phyloP scores from a whole-genome alignment of 2,888 invertebrate species.

The Leptothorax acervorum region DNA sequence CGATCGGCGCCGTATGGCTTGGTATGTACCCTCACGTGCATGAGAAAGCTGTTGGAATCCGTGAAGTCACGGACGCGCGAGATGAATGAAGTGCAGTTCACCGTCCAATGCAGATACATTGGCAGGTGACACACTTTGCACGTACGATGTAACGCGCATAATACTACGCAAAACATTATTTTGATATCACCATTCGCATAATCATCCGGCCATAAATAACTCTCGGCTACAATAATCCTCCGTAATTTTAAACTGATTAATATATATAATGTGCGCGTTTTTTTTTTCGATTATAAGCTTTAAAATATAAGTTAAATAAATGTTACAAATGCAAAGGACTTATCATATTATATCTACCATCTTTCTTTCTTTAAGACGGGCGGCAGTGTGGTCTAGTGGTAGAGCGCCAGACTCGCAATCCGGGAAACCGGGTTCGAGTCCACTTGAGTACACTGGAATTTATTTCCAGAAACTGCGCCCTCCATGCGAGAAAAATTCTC shows the following conservation, averaged over 20 bases:
- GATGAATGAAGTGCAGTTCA: constrained; percentile 43
- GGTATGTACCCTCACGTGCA: neutral
- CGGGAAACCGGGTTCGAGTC: too few species aligned
- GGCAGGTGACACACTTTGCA: constrained; percentile 29
- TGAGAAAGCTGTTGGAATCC: constrained; percentile 33
- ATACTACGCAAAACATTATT: neutral
- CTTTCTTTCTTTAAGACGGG: neutral
- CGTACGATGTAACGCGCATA: neutral
- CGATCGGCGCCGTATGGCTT: constrained; percentile 2
- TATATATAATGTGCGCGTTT: neutral
- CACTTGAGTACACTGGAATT: too few species aligned
- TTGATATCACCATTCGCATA: neutral
- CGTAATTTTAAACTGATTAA: neutral
- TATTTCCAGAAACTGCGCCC: too few species aligned
- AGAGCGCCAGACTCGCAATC: too few species aligned
- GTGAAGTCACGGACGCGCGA: constrained; percentile 35
- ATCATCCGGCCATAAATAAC: neutral
- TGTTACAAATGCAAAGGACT: neutral
- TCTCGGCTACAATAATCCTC: neutral
- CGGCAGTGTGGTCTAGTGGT: too few species aligned
- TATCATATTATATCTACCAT: neutral
- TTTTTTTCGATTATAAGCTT: neutral
- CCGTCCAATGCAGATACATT: constrained; percentile 19
- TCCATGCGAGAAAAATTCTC: too few species aligned
- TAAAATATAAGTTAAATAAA: neutral